A percentile compares a stretch with the other conserved stretches of the same genome.
These are phyloP conservation scores for Oscheius myriophilus DNA, from an alignment of 2,888 invertebrate species.

Conservation along the genomic window DNA sequence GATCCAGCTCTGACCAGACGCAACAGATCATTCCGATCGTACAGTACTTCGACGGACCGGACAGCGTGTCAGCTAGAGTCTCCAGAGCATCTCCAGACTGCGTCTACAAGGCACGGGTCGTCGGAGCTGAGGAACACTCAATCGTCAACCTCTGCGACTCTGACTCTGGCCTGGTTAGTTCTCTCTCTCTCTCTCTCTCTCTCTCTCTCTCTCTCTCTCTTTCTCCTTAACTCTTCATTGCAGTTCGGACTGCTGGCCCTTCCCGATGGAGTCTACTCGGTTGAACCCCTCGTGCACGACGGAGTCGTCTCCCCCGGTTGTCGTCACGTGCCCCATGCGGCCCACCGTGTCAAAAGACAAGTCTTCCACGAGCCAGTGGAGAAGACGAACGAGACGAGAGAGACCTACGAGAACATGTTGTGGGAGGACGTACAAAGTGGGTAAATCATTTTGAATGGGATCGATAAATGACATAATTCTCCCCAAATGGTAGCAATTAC, in stretches of 20 bases:
- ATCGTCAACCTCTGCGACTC: constrained; percentile 67
- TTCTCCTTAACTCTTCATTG: constrained; percentile 7
- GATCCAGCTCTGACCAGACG: constrained; percentile 32
- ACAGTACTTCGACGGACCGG: constrained; percentile 60
- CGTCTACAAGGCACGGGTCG: constrained; percentile 61
- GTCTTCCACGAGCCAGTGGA: constrained; percentile 19
- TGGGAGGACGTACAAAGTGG: constrained; percentile 28
- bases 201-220: background rate
- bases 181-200: background rate
- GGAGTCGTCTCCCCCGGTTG: constrained; percentile 2
- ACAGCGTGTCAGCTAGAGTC: constrained; percentile 49
- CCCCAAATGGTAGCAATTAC: no score
- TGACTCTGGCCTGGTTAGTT: constrained; percentile 62
- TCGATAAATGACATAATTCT: no score
- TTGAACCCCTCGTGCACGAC: constrained; percentile 56
- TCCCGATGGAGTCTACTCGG: constrained; percentile 62
- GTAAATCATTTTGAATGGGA: background rate
- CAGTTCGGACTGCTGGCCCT: constrained; percentile 67
- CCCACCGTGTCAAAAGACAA: constrained; percentile 23
- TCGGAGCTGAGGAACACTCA: constrained; percentile 49
- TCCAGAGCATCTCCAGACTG: constrained; percentile 55
- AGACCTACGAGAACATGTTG: constrained; percentile 19
- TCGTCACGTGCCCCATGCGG: constrained; percentile 20
- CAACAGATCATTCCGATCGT: constrained; percentile 56
- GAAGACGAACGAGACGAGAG: constrained; percentile 15